Evolutionary conservation across 2,797 vertebrate genomes (phyloP).

Genomic region (Anomalospiza imberbis): DNA sequence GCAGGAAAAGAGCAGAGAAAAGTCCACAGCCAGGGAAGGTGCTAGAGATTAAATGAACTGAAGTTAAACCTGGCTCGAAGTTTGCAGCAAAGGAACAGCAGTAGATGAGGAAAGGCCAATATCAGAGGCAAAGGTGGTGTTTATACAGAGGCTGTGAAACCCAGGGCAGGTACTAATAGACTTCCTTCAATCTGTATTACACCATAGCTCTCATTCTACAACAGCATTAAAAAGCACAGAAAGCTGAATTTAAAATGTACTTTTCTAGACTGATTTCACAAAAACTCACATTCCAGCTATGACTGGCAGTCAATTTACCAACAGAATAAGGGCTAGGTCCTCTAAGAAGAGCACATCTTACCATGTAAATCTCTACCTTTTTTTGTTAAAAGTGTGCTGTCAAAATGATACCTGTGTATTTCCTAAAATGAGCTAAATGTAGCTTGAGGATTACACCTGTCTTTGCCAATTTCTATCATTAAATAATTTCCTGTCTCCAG

Average conservation of each 20-base stretch:
- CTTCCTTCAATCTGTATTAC: background rate
- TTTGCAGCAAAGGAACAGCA: background rate
- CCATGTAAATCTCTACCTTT: background rate
- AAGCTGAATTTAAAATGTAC: background rate
- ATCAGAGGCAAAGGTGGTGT: background rate
- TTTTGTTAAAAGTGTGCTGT: background rate
- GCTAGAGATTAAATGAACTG: background rate
- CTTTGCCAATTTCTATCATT: conserved; percentile 27
- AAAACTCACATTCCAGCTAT: background rate
- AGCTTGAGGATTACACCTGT: conserved; percentile 42
- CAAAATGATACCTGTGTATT: background rate
- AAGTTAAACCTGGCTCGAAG: background rate
- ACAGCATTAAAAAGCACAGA: background rate
- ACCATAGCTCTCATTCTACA: background rate
- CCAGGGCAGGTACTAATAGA: background rate
- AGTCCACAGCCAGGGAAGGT: background rate
- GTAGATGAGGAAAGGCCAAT: background rate
- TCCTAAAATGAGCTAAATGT: conserved; percentile 18
- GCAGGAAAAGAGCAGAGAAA: background rate
- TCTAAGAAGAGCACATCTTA: background rate
- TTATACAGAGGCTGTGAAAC: background rate
- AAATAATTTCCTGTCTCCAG: background rate
- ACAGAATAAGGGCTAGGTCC: background rate
- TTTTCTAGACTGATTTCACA: background rate
- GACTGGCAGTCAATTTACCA: background rate